Conservation (phyloP, 1,140 invertebrate genomes). For the Steinernema feltiae region DNA sequence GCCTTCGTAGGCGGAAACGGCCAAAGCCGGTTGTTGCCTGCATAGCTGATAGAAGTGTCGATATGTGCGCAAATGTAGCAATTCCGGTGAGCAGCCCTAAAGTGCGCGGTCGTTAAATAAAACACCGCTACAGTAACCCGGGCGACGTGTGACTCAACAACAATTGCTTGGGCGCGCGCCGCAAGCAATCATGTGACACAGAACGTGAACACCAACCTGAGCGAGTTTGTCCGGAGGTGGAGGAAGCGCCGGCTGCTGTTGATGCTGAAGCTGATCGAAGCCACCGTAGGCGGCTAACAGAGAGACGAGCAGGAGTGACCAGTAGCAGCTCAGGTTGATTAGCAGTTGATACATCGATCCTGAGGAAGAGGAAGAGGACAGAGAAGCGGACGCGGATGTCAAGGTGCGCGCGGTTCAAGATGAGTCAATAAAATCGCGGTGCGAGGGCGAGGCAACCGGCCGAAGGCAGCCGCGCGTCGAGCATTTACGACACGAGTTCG, state of each 20-base stretch:
- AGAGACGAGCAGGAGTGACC: neutral
- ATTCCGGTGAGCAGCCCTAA: slow-evolving; percentile 45
- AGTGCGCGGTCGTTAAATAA: neutral
- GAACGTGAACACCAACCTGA: slow-evolving; percentile 18
- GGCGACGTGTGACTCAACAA: too few relatives aligned
- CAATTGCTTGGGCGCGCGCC: too few relatives aligned
- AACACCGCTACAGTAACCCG: neutral
- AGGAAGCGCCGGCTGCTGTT: neutral
- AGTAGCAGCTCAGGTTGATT: too few relatives aligned
- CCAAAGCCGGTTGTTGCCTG: slow-evolving; percentile 42
- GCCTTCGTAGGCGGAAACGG: slow-evolving; percentile 47
- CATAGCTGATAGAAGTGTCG: slow-evolving; percentile 45
- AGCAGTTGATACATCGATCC: neutral
- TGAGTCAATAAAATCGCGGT: slow-evolving; percentile 8
- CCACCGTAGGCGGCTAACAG: neutral
- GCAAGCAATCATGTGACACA: too few relatives aligned
- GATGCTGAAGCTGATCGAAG: neutral
- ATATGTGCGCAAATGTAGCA: slow-evolving; percentile 40
- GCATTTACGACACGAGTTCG: slow-evolving; percentile 15
- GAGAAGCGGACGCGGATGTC: too few relatives aligned
- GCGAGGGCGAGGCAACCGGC: slow-evolving; percentile 5
- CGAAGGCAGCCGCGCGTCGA: neutral
- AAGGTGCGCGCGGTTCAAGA: too few relatives aligned
- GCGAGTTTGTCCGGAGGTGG: slow-evolving; percentile 23
- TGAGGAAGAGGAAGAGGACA: neutral